phyloP scores from a whole-genome alignment of 2,888 invertebrate species.

The Drosophila aldrichi region DNA sequence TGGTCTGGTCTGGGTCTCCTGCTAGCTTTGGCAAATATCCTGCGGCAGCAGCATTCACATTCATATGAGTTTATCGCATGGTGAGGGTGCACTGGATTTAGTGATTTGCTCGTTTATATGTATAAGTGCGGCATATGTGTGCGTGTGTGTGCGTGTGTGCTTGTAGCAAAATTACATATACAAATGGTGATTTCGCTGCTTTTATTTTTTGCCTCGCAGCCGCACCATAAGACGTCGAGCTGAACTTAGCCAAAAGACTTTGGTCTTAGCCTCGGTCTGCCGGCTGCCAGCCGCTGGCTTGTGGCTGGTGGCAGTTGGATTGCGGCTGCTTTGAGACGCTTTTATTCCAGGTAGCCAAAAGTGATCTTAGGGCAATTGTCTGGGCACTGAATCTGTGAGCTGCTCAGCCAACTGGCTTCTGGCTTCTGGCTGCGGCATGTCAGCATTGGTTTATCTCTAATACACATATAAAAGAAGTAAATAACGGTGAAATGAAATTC shows the following conservation, averaged over 20 bases:
- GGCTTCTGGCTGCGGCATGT: slow-evolving; percentile 23
- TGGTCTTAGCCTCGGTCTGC: slow-evolving; percentile 18
- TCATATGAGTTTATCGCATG: slow-evolving; percentile 74
- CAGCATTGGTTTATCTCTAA: slow-evolving; percentile 18
- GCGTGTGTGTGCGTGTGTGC: neutral
- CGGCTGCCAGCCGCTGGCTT: slow-evolving; percentile 1
- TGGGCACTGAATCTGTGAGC: slow-evolving; percentile 2
- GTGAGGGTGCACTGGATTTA: slow-evolving; percentile 67
- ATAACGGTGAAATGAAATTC: neutral
- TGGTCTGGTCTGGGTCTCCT: slow-evolving; percentile 5
- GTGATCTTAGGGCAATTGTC: slow-evolving; percentile 33
- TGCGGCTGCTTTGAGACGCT: slow-evolving; percentile 4
- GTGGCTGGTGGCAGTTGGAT: slow-evolving; percentile 3
- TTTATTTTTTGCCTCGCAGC: slow-evolving; percentile 14
- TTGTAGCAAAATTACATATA: neutral
- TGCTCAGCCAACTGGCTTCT: neutral
- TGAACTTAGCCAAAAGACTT: slow-evolving; percentile 58
- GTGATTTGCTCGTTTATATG: slow-evolving; percentile 72
- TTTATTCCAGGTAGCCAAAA: slow-evolving; percentile 49
- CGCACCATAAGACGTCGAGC: slow-evolving; percentile 36
- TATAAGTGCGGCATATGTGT: slow-evolving; percentile 25
- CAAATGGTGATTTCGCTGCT: slow-evolving; percentile 11
- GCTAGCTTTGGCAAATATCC: slow-evolving; percentile 69
- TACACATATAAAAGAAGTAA: neutral
- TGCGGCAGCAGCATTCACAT: slow-evolving; percentile 71